Conservation (phyloP, 1,140 invertebrate genomes). For the Araneus ventricosus region DNA sequence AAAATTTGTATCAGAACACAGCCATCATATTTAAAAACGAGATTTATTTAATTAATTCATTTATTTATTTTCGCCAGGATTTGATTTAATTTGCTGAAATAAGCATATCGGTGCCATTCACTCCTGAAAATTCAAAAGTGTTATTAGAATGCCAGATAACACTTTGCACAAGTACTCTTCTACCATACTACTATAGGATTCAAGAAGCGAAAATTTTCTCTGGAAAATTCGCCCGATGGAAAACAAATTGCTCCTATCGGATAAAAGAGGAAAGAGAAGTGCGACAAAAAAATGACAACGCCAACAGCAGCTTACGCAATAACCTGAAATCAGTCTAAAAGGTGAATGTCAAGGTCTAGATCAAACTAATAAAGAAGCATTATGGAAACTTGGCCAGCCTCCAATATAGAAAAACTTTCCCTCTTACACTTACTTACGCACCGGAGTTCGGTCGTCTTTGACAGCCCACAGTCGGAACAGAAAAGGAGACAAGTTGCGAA, state of each 20-base stretch:
- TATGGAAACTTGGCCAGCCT: constrained; percentile 16
- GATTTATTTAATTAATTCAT: too few relatives aligned
- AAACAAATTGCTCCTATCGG: background rate
- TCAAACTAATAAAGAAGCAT: constrained; percentile 36
- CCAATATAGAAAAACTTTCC: constrained; percentile 25
- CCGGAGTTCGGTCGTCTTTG: background rate
- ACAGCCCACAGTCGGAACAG: background rate
- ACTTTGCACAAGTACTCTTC: too few relatives aligned
- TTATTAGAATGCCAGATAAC: too few relatives aligned
- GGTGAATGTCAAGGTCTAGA: constrained; percentile 64
- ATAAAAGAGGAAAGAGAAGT: background rate
- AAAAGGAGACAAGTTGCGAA: background rate
- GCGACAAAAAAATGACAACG: constrained; percentile 41
- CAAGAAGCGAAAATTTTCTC: too few relatives aligned
- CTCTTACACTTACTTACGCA: background rate
- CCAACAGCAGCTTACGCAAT: constrained; percentile 29
- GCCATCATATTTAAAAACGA: too few relatives aligned
- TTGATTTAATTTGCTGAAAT: too few relatives aligned
- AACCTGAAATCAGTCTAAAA: constrained; percentile 46
- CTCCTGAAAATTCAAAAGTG: too few relatives aligned
- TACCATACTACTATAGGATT: too few relatives aligned
- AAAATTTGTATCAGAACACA: too few relatives aligned
- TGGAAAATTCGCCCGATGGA: background rate
- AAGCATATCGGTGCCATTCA: too few relatives aligned
- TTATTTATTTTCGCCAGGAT: too few relatives aligned